Base-by-base conservation (phyloP, 2,888 invertebrate genomes). In the Andrena hattorfiana region DNA sequence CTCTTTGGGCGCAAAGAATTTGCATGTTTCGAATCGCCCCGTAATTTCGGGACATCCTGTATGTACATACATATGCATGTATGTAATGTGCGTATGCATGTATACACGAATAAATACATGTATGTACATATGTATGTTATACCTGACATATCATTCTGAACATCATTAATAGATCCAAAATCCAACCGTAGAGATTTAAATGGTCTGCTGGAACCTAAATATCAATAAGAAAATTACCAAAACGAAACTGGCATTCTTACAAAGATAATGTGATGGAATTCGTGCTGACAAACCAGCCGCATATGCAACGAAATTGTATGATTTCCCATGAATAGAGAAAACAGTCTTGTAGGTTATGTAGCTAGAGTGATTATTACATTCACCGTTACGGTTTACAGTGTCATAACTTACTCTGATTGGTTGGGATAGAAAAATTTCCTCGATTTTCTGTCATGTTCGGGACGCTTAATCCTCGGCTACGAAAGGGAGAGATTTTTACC, bases 401-500 rank as follows among this genome's bases (percentile, higher is more conserved):
- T n/a, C 49, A 7, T 23, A 20, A 73, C 78, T 68, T 90, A 93
- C 93, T 93, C 90, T 92, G 93, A 87, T 89, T 95, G 94, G 95
- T 95, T 94, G 95, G 95, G 94, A 95, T 96, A 93, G 96, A 95
- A 92, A 96, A 95, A 95, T 96, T 95, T 94, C 96, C 96, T 94
- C 96, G 95, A 95, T 96, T 96, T 94, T 96, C 96, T 95, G 96
- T 96, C 96, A 97, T 97, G 95, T 94, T 95, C 93, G 82, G 77
- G 28, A 76, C 66, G 64, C 26, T 66, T 71, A 72, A 68, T 73
- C 62, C 56, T 48, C 77, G 72, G 72, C 71, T 75, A 75, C 56
- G 70, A 71, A 68, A 83, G 70, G 62, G 69, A 83, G 76, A 84
- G 42, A 89, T 81, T 85, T 87, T 90, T 87, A 87, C 87, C 83